These are phyloP conservation scores for Stomatorhinus ivindoensis DNA, from an alignment of 2,113 vertebrate species.

Conservation along the genomic window DNA sequence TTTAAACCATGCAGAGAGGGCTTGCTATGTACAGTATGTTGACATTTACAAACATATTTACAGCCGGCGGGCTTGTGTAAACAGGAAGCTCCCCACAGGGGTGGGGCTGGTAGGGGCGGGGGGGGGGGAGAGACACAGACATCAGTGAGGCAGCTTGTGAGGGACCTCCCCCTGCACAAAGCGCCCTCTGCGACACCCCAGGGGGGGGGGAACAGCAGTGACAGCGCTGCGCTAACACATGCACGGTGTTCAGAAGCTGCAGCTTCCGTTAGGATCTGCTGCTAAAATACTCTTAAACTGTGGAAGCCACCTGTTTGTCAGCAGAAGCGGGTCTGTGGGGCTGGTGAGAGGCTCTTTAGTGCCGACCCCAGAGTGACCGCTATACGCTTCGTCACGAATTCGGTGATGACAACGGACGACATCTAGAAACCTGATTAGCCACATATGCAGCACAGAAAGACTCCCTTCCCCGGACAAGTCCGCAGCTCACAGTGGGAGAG, in stretches of 20 bases:
- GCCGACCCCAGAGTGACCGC: not conserved
- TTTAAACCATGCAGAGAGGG: slow-evolving; percentile 45
- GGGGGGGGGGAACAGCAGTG: not conserved
- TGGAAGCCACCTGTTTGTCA: not conserved
- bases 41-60: slow-evolving; percentile 48
- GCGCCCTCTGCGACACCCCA: not conserved
- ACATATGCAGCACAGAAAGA: not conserved
- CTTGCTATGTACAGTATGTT: slow-evolving; percentile 12
- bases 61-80: slow-evolving; percentile 49
- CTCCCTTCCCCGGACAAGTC: not conserved
- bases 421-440: not conserved
- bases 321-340: not conserved
- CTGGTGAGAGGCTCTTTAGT: not conserved
- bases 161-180: not conserved
- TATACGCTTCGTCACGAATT: not conserved
- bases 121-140: slow-evolving; percentile 10
- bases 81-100: slow-evolving; percentile 33
- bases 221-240: not conserved
- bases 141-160: slow-evolving; percentile 4
- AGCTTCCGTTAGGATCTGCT: not conserved
- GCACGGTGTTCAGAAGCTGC: not conserved
- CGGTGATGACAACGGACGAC: not conserved
- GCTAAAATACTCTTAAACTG: not conserved
- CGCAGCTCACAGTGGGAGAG: not conserved
- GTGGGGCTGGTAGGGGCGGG: not conserved